A percentile compares a stretch with the other conserved stretches of the same genome.
These are phyloP conservation scores for Macquaria ambigua DNA, from an alignment of 2,113 vertebrate genomes.

Conservation along the genomic window DNA sequence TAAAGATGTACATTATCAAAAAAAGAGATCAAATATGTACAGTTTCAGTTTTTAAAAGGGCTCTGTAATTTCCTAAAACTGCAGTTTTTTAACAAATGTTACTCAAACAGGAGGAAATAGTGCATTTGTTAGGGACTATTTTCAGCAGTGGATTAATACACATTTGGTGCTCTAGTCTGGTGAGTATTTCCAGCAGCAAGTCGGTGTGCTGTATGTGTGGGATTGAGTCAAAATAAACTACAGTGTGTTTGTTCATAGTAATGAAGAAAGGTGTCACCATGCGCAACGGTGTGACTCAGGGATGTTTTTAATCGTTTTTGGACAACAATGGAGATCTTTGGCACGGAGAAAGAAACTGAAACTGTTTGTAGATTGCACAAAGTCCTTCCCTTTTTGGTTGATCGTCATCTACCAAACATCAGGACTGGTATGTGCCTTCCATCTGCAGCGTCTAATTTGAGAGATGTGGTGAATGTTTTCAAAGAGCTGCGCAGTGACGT, in stretches of 20 bases:
- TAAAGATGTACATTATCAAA: background rate
- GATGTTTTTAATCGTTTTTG: too few species aligned
- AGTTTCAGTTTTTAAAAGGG: background rate
- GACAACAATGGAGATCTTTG: too few species aligned
- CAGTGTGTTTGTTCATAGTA: background rate
- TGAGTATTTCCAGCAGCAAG: background rate
- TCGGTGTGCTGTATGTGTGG: background rate
- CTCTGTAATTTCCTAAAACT: too few species aligned
- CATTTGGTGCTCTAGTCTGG: background rate
- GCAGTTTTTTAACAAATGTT: background rate
- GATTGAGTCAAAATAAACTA: background rate
- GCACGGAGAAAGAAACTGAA: background rate
- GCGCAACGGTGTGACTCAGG: background rate
- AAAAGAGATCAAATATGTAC: background rate
- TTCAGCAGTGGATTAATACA: background rate
- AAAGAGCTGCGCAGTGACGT: background rate
- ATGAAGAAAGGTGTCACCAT: background rate
- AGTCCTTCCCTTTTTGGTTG: background rate
- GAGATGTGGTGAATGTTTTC: conserved; percentile 18
- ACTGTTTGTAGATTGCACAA: background rate
- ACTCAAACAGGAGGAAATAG: background rate
- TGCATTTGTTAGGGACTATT: background rate
- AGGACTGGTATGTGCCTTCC: conserved; percentile 22
- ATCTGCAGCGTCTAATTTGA: conserved; percentile 52
- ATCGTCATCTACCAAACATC: conserved; percentile 12